Evolutionary conservation across 2,113 vertebrate species (phyloP).

Genomic region (Ondatra zibethicus): DNA sequence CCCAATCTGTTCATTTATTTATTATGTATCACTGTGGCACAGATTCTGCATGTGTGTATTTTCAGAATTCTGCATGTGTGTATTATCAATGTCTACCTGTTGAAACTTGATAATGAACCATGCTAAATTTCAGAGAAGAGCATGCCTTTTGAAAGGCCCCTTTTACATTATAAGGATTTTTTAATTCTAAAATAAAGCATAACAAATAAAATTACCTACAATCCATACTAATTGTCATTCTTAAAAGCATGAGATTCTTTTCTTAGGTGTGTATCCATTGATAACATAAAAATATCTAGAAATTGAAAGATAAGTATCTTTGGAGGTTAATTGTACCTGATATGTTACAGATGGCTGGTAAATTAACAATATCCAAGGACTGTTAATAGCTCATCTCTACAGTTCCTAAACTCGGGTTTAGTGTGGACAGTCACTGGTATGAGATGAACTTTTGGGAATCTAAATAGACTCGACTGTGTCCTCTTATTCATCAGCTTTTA

Average conservation of each 20-base stretch:
- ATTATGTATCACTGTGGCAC: background rate
- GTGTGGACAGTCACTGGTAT: background rate
- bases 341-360: background rate
- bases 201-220: background rate
- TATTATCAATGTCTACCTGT: background rate
- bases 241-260: background rate
- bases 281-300: background rate
- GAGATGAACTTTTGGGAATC: background rate
- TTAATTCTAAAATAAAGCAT: background rate
- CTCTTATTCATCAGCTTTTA: background rate
- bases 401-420: background rate
- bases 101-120: no score
- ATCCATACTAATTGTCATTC: background rate
- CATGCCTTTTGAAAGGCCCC: background rate
- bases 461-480: background rate
- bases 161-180: conserved; percentile 19
- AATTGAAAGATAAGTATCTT: background rate
- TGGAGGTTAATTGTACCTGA: background rate
- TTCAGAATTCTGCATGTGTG: background rate
- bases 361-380: fast-evolving
- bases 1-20: background rate
- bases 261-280: background rate
- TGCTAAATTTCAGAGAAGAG: background rate
- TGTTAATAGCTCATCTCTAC: background rate
- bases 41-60: background rate